Percentiles rank a stretch among this genome's conserved stretches.
Conservation (phyloP, 1,140 invertebrate species). For the Drosophila dunni region DNA sequence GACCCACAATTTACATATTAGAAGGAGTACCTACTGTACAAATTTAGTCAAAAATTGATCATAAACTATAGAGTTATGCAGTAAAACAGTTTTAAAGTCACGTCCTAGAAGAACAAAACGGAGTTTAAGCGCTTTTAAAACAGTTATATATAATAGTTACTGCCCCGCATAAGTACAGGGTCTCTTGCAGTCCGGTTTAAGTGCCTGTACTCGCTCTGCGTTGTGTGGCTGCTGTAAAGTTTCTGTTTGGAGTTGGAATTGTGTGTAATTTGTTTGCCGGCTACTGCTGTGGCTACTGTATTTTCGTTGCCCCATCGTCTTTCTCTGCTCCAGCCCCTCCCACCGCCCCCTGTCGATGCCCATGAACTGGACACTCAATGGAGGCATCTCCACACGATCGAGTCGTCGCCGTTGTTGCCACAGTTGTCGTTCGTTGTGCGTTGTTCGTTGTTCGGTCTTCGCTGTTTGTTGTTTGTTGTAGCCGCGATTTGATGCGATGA, state of each 20-base stretch:
- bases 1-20: too few species aligned
- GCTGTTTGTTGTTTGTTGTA: conserved; percentile 80
- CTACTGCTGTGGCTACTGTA: conserved; percentile 78
- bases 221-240: conserved; percentile 73
- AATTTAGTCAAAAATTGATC: too few species aligned
- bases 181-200: too few species aligned
- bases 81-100: too few species aligned
- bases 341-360: too few species aligned
- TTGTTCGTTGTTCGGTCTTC: not conserved
- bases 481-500: conserved; percentile 75
- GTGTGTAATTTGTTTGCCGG: conserved; percentile 81
- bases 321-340: not conserved
- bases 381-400: conserved; percentile 67
- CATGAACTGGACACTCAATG: conserved; percentile 22
- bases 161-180: too few species aligned
- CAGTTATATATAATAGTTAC: too few species aligned
- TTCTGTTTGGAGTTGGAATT: conserved; percentile 81
- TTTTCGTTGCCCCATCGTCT: conserved; percentile 40
- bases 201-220: conserved; percentile 39
- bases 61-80: too few species aligned
- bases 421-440: not conserved
- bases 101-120: too few species aligned
- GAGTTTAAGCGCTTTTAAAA: too few species aligned
- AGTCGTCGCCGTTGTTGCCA: conserved; percentile 7
- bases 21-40: too few species aligned